A percentile compares a stretch with the other conserved stretches of the same genome.
These are phyloP conservation scores for Anthoscopus minutus DNA, from an alignment of 2,113 vertebrate genomes.

Conservation along the genomic window DNA sequence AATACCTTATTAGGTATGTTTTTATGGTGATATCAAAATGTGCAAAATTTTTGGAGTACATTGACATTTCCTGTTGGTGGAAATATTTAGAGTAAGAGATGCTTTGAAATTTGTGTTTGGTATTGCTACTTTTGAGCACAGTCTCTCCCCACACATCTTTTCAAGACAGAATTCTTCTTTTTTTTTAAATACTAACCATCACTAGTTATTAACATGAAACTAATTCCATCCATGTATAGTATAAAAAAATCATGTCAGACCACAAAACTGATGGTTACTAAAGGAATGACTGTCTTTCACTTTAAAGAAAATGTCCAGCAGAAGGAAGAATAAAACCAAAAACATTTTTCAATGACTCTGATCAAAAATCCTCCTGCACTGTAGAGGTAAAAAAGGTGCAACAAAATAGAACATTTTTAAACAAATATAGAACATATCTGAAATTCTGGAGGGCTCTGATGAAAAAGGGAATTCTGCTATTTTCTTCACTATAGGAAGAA, in stretches of 20 bases:
- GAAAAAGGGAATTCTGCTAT: neutral
- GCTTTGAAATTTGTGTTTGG: neutral
- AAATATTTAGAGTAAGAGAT: neutral
- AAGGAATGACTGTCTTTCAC: neutral
- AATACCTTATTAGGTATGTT: conserved; percentile 7
- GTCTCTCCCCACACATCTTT: neutral
- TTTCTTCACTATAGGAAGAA: neutral
- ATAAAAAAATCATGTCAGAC: neutral
- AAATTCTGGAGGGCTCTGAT: neutral
- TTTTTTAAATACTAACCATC: neutral
- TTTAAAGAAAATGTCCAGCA: neutral
- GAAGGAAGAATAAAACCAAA: neutral
- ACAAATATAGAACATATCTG: neutral
- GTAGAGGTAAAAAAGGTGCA: neutral
- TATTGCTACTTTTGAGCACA: neutral
- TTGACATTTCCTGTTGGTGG: neutral
- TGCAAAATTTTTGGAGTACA: neutral
- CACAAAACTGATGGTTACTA: neutral
- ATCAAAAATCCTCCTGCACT: neutral
- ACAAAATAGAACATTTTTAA: neutral
- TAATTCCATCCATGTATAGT: neutral
- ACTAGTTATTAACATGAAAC: neutral
- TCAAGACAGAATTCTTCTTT: neutral
- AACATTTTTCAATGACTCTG: neutral
- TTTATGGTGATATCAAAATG: neutral